phyloP scores from a whole-genome alignment of 2,888 invertebrate species.

The Tupiocoris notatus region DNA sequence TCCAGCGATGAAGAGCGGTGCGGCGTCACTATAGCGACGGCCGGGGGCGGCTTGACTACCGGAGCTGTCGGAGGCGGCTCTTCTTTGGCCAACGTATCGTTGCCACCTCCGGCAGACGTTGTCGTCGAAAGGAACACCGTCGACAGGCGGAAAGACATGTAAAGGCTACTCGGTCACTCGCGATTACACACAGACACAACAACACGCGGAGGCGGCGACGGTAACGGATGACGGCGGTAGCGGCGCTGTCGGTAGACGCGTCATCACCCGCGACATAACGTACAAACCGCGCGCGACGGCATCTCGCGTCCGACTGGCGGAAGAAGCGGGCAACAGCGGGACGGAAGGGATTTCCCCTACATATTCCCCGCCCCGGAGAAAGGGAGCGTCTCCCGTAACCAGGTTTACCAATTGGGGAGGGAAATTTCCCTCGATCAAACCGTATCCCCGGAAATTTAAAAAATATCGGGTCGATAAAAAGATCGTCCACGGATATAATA shows the following conservation, averaged over 20 bases:
- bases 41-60: slow-evolving; percentile 50
- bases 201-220: background rate
- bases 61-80: slow-evolving; percentile 28
- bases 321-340: too few relatives aligned
- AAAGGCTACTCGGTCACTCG: slow-evolving; percentile 1
- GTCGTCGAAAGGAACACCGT: slow-evolving; percentile 42
- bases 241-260: slow-evolving; percentile 18
- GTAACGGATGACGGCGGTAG: background rate
- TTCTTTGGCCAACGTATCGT: background rate
- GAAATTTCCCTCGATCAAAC: slow-evolving; percentile 52
- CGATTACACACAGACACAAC: background rate
- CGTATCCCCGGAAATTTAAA: too few relatives aligned
- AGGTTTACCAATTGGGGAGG: slow-evolving; percentile 40
- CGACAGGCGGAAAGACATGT: slow-evolving; percentile 42
- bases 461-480: too few relatives aligned
- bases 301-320: slow-evolving; percentile 38
- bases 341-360: too few relatives aligned
- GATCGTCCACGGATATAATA: too few relatives aligned
- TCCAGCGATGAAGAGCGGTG: slow-evolving; percentile 81
- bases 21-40: slow-evolving; percentile 63
- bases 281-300: slow-evolving; percentile 25
- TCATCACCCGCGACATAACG: slow-evolving; percentile 19
- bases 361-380: background rate
- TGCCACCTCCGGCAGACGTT: slow-evolving; percentile 25
- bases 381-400: background rate